Evolutionary conservation across 2,797 vertebrate species (phyloP).

Genomic region (Sebastes melanostomus): DNA sequence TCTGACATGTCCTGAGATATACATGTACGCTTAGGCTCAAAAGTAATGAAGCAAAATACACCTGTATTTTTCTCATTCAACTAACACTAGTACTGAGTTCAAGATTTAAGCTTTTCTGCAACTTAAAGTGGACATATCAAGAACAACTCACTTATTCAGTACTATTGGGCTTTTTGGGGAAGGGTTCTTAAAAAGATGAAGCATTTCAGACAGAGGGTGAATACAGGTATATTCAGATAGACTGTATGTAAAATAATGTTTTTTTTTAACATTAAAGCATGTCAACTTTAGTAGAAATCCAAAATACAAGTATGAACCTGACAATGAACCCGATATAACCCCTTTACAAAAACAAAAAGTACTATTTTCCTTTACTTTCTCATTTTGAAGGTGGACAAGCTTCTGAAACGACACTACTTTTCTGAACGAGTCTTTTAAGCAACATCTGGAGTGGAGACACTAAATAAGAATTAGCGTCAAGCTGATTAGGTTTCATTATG

Average conservation of each 20-base stretch:
- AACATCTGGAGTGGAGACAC: background rate
- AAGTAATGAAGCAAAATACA: too few species aligned
- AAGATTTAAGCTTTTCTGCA: too few species aligned
- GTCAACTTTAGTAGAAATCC: background rate
- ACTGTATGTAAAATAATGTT: background rate
- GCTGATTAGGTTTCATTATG: conserved; percentile 14
- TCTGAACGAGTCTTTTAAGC: background rate
- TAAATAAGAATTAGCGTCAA: background rate
- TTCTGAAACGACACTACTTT: background rate
- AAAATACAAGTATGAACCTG: background rate
- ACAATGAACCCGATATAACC: background rate
- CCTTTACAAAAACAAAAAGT: background rate
- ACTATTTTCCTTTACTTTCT: background rate
- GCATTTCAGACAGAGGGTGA: background rate
- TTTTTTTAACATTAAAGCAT: background rate
- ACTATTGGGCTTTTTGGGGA: too few species aligned
- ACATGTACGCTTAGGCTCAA: too few species aligned
- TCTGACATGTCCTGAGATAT: too few species aligned
- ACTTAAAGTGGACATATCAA: too few species aligned
- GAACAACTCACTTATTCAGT: too few species aligned
- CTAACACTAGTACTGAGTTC: too few species aligned
- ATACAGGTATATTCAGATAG: background rate
- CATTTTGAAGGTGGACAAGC: background rate
- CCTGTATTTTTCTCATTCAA: too few species aligned
- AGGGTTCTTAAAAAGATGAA: background rate